These are phyloP conservation scores for Drosophila ambigua DNA, from an alignment of 1,140 invertebrate genomes.

Conservation along the genomic window DNA sequence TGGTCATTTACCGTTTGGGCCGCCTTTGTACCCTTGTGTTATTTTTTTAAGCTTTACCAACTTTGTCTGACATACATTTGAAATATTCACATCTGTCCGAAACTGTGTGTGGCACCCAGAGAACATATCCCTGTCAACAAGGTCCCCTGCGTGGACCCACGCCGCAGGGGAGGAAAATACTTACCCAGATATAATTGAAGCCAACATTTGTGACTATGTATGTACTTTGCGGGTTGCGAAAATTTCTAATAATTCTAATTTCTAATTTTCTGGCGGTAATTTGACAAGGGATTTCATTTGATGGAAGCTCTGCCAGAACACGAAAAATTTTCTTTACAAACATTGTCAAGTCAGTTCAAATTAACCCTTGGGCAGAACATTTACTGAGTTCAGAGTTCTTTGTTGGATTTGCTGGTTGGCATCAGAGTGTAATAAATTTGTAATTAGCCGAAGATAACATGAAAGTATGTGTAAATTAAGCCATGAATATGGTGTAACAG, in stretches of 20 bases:
- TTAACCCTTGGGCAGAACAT: background rate
- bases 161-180: conserved; percentile 11
- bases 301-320: background rate
- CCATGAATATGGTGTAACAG: background rate
- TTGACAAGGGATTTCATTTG: conserved; percentile 26
- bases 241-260: conserved; percentile 54
- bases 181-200: conserved; percentile 20
- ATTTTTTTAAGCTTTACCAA: conserved; percentile 38
- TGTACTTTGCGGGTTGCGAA: conserved; percentile 9
- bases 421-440: conserved; percentile 23
- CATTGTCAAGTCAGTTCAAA: conserved; percentile 7
- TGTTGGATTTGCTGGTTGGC: background rate
- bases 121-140: conserved; percentile 34
- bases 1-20: background rate
- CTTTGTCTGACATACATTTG: conserved; percentile 11
- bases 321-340: conserved; percentile 20
- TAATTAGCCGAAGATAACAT: conserved; percentile 26
- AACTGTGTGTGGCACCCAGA: background rate
- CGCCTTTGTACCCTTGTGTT: conserved; percentile 19
- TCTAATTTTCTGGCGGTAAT: conserved; percentile 48
- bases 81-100: conserved; percentile 33
- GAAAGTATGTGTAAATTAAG: conserved; percentile 4
- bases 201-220: conserved; percentile 27
- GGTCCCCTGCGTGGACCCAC: background rate
- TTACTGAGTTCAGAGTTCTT: conserved; percentile 3